phyloP scores from a whole-genome alignment of 1,140 invertebrate genomes.

The Maniola jurtina region DNA sequence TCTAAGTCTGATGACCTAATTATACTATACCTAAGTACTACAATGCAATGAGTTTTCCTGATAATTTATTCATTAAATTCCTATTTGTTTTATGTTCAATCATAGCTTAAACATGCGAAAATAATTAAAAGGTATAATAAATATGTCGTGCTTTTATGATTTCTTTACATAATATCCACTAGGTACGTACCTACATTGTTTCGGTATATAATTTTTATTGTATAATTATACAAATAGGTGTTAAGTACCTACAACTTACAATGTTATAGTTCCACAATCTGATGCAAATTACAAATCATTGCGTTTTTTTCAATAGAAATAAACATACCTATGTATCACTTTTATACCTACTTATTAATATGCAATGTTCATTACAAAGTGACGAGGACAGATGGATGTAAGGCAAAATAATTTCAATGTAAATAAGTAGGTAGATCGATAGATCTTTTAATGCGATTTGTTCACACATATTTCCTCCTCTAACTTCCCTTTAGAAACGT shows the following conservation, averaged over 20 bases:
- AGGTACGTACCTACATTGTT: too few relatives aligned
- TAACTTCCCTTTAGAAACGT: constrained; percentile 12
- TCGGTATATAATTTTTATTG: too few relatives aligned
- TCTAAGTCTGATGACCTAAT: not conserved
- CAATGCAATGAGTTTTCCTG: too few relatives aligned
- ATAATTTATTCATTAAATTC: too few relatives aligned
- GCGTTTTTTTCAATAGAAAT: not conserved
- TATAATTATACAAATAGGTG: too few relatives aligned
- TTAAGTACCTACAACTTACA: too few relatives aligned
- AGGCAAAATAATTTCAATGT: not conserved
- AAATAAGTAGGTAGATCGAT: not conserved
- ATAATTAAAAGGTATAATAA: too few relatives aligned
- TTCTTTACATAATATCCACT: too few relatives aligned
- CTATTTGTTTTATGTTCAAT: too few relatives aligned
- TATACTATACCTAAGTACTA: not conserved
- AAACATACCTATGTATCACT: not conserved
- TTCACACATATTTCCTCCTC: constrained; percentile 2
- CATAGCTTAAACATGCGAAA: too few relatives aligned
- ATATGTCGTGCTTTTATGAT: too few relatives aligned
- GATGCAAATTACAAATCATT: not conserved
- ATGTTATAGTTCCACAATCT: too few relatives aligned
- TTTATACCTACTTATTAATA: not conserved
- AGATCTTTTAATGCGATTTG: not conserved
- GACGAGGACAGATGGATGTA: not conserved
- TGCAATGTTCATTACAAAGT: not conserved